Evolutionary conservation across 2,797 vertebrate species (phyloP), one percentile per base, ranked within the genome.

Genomic region (Crocodylus rhombifer): DNA sequence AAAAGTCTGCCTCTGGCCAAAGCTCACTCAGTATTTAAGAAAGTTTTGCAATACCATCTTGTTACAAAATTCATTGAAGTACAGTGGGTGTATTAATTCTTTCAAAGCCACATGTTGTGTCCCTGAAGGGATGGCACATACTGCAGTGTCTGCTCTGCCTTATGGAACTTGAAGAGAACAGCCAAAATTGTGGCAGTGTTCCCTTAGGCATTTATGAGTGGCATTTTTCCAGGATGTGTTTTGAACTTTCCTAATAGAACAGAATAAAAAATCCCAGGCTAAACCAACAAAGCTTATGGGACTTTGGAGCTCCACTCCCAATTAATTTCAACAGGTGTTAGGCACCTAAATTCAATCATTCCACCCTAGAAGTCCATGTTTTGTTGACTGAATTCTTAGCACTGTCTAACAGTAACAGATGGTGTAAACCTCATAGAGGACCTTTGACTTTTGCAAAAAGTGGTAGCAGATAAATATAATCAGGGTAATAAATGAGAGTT

Each of bases 41-140:
- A 26, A 36, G 30, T 91, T 65, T 5, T 81, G 56, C 87, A 84
- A 51, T 36, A 33, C 6, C 0, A 1, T n/a, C 62, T 88, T 57
- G 74, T 80, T 77, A 74, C 4, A 87, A 75, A 23, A n/a, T 36
- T 89, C 91, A 61, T 0, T 87, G 87, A 86, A 92, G 87, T 83
- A 83, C 36, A 55, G 84, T 14, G 82, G 71, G 80, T 84, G 93
- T 93, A 94, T 91, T 86, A 91, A 89, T 91, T 82, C 78, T 88
- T 93, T 94, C 73, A 85, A 64, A 96, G 56, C 63, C 88, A 86
- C 57, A 60, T 1, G 42, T 33, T 87, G 80, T 73, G 87, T 76
- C 76, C 89, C 76, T 73, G 90, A 69, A 89, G 88, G 86, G 80
- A 86, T 14, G 51, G 51, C 92, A 18, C 74, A 20, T 83, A 76